Evolutionary conservation across 2,797 vertebrate genomes (phyloP).

Genomic region (Molossus molossus): DNA sequence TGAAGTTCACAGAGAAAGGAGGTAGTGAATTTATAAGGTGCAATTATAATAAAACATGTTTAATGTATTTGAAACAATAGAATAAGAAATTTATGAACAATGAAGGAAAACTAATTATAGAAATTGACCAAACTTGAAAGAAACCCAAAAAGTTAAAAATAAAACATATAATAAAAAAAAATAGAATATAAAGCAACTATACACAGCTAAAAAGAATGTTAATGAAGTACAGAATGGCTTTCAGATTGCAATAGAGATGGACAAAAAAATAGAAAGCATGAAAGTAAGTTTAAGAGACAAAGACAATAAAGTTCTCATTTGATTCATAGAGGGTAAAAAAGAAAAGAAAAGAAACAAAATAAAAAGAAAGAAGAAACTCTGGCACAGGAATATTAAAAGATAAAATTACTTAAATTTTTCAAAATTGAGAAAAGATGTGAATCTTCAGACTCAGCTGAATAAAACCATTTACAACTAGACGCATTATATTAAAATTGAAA

Average conservation of each 20-base stretch:
- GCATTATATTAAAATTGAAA: background rate
- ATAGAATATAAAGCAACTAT: background rate
- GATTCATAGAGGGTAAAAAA: background rate
- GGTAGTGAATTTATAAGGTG: background rate
- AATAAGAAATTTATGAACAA: background rate
- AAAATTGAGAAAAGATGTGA: background rate
- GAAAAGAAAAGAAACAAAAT: background rate
- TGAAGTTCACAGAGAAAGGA: background rate
- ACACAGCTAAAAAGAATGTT: background rate
- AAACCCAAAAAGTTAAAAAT: background rate
- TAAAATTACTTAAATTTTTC: background rate
- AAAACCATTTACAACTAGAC: background rate
- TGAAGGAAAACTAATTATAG: background rate
- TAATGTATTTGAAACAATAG: conserved; percentile 27
- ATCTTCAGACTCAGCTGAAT: background rate
- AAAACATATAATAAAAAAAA: background rate
- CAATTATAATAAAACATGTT: background rate
- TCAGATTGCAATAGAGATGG: background rate
- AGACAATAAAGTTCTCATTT: background rate
- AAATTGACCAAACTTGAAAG: background rate
- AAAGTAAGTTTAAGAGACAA: background rate
- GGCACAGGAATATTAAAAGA: background rate
- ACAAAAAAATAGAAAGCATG: background rate
- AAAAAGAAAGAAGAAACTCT: background rate
- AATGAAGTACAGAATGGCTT: background rate